A percentile compares a stretch with the other conserved stretches of the same genome.
These are phyloP conservation scores for Macaria notata DNA, from an alignment of 2,888 invertebrate species.

Conservation along the genomic window DNA sequence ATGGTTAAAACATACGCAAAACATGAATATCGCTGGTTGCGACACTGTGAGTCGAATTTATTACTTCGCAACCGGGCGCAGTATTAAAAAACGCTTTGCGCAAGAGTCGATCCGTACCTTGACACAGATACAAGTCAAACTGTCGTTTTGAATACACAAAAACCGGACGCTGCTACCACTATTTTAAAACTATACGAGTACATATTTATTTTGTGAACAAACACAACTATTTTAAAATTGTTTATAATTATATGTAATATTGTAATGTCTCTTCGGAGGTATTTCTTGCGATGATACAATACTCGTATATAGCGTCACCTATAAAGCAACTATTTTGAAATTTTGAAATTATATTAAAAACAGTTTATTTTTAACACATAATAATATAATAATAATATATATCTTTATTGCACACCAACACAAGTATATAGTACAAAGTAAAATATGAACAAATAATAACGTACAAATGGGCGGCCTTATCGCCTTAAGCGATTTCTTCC, in stretches of 20 bases:
- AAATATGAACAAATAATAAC: too few species aligned
- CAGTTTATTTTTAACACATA: too few species aligned
- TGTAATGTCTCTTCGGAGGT: conserved; percentile 2
- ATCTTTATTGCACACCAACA: too few species aligned
- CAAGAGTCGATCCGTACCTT: conserved; percentile 80
- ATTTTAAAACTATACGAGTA: conserved; percentile 46
- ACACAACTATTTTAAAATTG: conserved; percentile 8
- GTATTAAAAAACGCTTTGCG: conserved; percentile 80
- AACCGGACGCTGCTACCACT: conserved; percentile 77
- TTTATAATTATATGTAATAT: neutral
- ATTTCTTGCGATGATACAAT: neutral
- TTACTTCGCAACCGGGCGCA: conserved; percentile 79
- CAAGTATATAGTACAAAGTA: too few species aligned
- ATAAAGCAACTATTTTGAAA: too few species aligned
- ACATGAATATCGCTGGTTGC: conserved; percentile 71
- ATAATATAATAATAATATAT: too few species aligned
- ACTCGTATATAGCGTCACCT: too few species aligned
- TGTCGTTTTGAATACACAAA: conserved; percentile 82
- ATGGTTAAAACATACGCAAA: conserved; percentile 58
- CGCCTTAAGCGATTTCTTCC: too few species aligned
- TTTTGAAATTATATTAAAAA: too few species aligned
- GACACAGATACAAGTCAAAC: conserved; percentile 77
- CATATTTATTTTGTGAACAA: conserved; percentile 28
- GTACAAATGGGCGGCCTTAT: too few species aligned
- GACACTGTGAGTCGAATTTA: conserved; percentile 80